phyloP scores from a whole-genome alignment of 2,797 vertebrate genomes.

The Sebastes paucispinis region DNA sequence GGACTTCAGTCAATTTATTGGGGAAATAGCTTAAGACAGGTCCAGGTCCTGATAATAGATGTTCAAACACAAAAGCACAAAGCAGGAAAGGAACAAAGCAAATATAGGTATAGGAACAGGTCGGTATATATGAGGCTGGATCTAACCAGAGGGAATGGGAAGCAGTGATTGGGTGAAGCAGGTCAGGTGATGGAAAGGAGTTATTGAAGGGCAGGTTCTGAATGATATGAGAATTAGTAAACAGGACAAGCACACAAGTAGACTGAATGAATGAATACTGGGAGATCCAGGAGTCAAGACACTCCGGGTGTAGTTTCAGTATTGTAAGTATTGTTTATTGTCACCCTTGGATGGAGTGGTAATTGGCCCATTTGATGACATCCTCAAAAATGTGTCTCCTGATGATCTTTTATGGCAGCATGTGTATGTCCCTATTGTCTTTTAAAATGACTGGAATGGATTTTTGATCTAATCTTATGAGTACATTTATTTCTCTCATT shows the following conservation, averaged over 20 bases:
- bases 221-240: background rate
- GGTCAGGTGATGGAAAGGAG: background rate
- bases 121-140: background rate
- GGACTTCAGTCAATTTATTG: background rate
- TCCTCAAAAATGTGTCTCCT: background rate
- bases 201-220: background rate
- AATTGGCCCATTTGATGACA: background rate
- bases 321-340: background rate
- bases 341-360: background rate
- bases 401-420: background rate
- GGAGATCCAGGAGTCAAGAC: background rate
- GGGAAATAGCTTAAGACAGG: background rate
- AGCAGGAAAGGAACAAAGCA: background rate
- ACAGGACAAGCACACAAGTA: background rate
- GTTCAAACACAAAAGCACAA: background rate
- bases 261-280: background rate
- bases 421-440: background rate
- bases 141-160: background rate
- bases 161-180: background rate
- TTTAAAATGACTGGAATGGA: background rate
- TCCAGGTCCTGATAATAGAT: background rate
- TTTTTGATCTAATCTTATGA: background rate
- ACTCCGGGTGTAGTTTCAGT: background rate
- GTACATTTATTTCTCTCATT: slow-evolving; percentile 19
- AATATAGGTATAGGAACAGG: background rate